A percentile compares a stretch with the other conserved stretches of the same genome.
phyloP scores from a whole-genome alignment of 2,888 invertebrate species.

The Acholoe squamosa region DNA sequence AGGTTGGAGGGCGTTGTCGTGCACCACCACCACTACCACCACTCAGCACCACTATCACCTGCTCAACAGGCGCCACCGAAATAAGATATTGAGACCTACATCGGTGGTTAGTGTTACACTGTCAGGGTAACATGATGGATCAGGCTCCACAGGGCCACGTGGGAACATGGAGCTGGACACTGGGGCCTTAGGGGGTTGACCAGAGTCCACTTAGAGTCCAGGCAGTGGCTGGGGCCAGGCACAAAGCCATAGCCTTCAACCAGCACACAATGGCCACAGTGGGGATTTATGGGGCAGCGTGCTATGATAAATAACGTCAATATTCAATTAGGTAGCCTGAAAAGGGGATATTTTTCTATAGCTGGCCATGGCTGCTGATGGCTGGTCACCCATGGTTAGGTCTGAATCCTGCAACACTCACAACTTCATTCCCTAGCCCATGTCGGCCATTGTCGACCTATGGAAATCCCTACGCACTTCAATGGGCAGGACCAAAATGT shows the following conservation, averaged over 20 bases:
- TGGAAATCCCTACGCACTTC: background rate
- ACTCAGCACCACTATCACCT: background rate
- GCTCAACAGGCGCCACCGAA: conserved; percentile 41
- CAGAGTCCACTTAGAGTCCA: conserved; percentile 52
- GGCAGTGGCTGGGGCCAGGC: background rate
- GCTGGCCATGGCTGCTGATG: background rate
- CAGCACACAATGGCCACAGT: background rate
- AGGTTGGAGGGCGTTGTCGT: background rate
- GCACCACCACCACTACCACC: conserved; percentile 6
- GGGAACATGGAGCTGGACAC: conserved; percentile 57
- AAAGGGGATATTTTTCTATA: conserved; percentile 32
- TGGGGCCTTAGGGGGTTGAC: conserved; percentile 41
- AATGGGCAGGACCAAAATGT: background rate
- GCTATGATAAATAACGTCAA: conserved; percentile 47
- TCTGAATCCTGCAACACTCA: conserved; percentile 41
- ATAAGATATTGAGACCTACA: conserved; percentile 47
- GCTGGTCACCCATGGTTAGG: conserved; percentile 40
- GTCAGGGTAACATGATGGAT: conserved; percentile 34
- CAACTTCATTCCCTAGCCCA: conserved; percentile 36
- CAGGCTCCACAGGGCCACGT: background rate
- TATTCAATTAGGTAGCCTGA: conserved; percentile 52
- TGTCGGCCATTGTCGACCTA: conserved; percentile 22
- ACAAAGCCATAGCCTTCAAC: conserved; percentile 6
- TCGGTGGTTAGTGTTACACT: conserved; percentile 44
- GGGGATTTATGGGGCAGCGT: conserved; percentile 24